Evolutionary conservation across 2,888 invertebrate species (phyloP).

Genomic region (Melieria crassipennis): DNA sequence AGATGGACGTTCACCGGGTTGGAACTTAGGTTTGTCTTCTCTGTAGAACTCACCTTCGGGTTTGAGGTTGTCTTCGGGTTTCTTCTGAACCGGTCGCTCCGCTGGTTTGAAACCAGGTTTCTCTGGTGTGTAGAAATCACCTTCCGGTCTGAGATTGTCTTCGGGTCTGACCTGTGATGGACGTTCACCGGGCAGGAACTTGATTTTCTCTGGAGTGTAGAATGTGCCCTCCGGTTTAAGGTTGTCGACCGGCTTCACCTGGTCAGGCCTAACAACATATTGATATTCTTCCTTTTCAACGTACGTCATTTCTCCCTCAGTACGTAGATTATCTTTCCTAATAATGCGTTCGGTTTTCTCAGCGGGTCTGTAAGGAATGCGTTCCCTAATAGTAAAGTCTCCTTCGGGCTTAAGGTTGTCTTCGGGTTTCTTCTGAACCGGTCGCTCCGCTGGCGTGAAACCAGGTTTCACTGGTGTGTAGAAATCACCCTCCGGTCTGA

Average conservation of each 20-base stretch:
- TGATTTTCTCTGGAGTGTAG: constrained; percentile 64
- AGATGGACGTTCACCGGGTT: constrained; percentile 57
- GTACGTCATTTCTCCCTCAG: constrained; percentile 71
- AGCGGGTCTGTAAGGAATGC: constrained; percentile 51
- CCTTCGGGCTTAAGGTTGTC: constrained; percentile 73
- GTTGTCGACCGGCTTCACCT: constrained; percentile 69
- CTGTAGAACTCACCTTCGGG: constrained; percentile 70
- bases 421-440: constrained; percentile 60
- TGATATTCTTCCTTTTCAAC: constrained; percentile 65
- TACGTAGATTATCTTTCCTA: constrained; percentile 69
- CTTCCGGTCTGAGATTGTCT: constrained; percentile 71
- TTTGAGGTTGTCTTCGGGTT: constrained; percentile 67
- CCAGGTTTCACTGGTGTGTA: constrained; percentile 62
- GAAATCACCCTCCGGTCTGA: constrained; percentile 70
- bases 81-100: constrained; percentile 66
- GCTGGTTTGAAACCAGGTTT: constrained; percentile 64
- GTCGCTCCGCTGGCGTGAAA: constrained; percentile 56
- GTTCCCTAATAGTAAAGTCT: constrained; percentile 55
- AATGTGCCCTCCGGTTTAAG: constrained; percentile 71
- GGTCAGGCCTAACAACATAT: constrained; percentile 66
- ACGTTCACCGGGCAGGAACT: constrained; percentile 57
- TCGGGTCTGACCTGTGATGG: constrained; percentile 64
- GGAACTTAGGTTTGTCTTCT: constrained; percentile 59
- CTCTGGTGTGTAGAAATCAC: constrained; percentile 62
- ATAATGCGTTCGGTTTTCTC: constrained; percentile 61